Evolutionary conservation across 2,113 vertebrate species (phyloP), one percentile per base, ranked within the genome.

Genomic region (Hydrolagus affinis): DNA sequence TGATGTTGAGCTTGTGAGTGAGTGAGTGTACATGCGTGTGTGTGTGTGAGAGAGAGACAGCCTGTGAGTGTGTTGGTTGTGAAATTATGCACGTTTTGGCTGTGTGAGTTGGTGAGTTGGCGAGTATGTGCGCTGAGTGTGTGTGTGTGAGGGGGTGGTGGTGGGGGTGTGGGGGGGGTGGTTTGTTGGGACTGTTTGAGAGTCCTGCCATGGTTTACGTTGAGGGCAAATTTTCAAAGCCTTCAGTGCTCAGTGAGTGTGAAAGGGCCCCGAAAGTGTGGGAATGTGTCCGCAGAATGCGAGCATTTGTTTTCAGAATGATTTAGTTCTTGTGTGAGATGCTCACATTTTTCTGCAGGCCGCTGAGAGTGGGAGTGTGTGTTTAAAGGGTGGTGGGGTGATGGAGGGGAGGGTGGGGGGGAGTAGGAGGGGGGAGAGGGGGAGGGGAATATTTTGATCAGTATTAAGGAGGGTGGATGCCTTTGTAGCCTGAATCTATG

Each of bases 241-340:
- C 23, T 64, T 28, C 30, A 14, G 60, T 83, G 77, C 44, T 64
- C 59, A 30, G 60, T 30, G 60, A 83, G 77, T 19, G 19, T 30
- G 60, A 66, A 77, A 60, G 59, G 60, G 74, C 60, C 60, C 66
- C 19, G 23, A 66, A 83, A 83, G 77, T 83, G 77, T 66, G 77
- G 77, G 77, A 83, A 83, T 25, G 60, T 83, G 77, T 62, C 77
- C 30, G 77, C 59, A 62, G 60, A 83, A 83, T 66, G 30, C 12
- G 60, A 83, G 77, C 77, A 59, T 83, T 83, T 66, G 60, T 66
- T 66, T 83, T 80, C 77, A 30, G 77, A 62, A 83, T 83, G 77
- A 83, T 83, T 83, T 83, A 83, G 60, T 30, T 83, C 77, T 66
- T 30, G 77, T 28, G 60, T 10, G 60, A 23, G 25, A 28, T 64